Evolutionary conservation across 2,113 vertebrate genomes (phyloP).

Genomic region (Anarhynchus alexandrinus): DNA sequence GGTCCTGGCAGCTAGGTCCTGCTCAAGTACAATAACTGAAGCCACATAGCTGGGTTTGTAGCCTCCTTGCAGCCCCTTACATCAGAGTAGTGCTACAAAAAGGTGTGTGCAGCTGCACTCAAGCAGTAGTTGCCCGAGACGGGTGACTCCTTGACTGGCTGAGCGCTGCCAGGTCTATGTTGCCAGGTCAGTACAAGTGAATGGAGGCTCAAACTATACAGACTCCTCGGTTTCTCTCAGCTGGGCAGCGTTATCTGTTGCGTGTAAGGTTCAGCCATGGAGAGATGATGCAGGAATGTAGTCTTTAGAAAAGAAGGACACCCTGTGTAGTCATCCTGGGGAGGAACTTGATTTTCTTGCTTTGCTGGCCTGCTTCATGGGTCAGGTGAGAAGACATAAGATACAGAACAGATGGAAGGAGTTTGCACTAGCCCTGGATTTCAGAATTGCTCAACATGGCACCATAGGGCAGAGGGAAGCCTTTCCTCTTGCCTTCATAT

Average conservation of each 20-base stretch:
- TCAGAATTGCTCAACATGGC: not conserved
- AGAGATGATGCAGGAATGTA: not conserved
- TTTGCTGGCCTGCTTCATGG: not conserved
- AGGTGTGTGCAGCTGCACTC: not conserved
- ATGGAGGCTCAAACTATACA: not conserved
- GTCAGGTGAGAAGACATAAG: not conserved
- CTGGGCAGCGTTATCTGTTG: not conserved
- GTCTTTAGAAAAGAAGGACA: not conserved
- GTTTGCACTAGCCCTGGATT: not conserved
- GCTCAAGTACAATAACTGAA: not conserved
- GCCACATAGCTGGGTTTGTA: not conserved
- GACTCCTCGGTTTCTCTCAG: not conserved
- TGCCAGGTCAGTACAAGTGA: not conserved
- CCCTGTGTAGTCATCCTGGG: not conserved
- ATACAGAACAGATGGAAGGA: not conserved
- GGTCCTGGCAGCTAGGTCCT: not conserved
- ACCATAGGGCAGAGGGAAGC: not conserved
- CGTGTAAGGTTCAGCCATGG: not conserved
- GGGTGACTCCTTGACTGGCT: not conserved
- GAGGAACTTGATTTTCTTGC: not conserved
- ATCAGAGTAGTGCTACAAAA: not conserved
- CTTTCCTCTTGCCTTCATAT: not conserved
- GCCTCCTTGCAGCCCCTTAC: not conserved
- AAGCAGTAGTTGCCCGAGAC: not conserved
- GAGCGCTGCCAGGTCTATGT: not conserved